Percentiles rank a stretch among this genome's conserved stretches.
phyloP scores from a whole-genome alignment of 2,888 invertebrate genomes.

The Caenorhabditis sp. region DNA sequence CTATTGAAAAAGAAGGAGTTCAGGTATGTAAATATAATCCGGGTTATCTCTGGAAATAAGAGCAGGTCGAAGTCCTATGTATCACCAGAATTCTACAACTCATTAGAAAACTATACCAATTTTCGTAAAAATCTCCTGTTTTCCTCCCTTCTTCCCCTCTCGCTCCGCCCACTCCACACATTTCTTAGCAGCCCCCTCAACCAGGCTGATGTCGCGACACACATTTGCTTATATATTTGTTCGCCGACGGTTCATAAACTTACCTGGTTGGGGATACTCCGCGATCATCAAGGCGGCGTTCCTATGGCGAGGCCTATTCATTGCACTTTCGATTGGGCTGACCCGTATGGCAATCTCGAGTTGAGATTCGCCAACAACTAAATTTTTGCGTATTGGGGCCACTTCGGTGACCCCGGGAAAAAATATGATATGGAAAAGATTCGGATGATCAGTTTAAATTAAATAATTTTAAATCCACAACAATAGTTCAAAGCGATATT shows the following conservation, averaged over 20 bases:
- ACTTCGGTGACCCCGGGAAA: neutral
- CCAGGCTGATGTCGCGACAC: neutral
- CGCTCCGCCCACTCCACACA: neutral
- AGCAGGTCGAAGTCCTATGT: too few relatives aligned
- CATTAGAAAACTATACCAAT: too few relatives aligned
- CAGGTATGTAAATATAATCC: too few relatives aligned
- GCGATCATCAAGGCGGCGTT: slow-evolving; percentile 1
- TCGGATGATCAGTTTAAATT: too few relatives aligned
- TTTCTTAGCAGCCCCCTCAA: neutral
- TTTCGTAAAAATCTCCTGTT: too few relatives aligned
- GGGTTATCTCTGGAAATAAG: too few relatives aligned
- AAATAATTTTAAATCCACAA: too few relatives aligned
- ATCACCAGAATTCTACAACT: too few relatives aligned
- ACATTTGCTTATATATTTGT: neutral
- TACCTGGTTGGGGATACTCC: neutral
- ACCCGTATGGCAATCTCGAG: neutral
- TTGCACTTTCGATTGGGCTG: neutral
- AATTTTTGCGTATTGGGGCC: neutral
- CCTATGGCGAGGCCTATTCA: slow-evolving; percentile 1
- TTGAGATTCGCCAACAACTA: slow-evolving; percentile 1
- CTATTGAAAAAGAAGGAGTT: slow-evolving; percentile 67
- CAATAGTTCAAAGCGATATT: too few relatives aligned
- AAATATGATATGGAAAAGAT: neutral
- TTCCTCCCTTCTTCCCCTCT: neutral
- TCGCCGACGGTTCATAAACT: neutral